Base-by-base conservation (phyloP, 2,113 vertebrate species). In the Furnarius figulus region DNA sequence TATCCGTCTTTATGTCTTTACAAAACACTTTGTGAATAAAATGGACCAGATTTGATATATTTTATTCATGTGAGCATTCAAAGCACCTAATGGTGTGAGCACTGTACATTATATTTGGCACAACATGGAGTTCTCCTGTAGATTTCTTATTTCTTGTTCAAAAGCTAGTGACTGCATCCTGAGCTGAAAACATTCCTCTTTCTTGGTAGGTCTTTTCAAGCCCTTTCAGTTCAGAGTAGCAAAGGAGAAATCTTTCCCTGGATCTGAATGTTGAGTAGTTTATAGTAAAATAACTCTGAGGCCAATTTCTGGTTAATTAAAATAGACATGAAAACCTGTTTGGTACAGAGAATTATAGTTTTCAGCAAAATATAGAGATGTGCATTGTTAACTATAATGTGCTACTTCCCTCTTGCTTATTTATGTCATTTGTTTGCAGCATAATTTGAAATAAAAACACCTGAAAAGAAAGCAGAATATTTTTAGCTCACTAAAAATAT, bases 391-490 rank as follows among this genome's bases (percentile, higher is more conserved):
- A 76, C 83, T 85, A 22, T 82, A 39, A 67, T 25, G 73, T 61
- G 20, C 65, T 89, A 4, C 39, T 96, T 92, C 39, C 14, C 44
- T 93, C 73, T 85, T 88, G 72, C 42, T 94, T 90, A 65, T 94
- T 96, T 89, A 39, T 93, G 58, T 75, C 25, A 58, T 90, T 84
- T 93, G 10, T 28, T 58, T 71, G 74, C 88, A 89, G 62, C 55
- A 63, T 92, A 87, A 92, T 90, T 93, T 78, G 86, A 90, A 95
- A 85, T 53, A 93, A 96, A 93, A 96, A 53, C 96, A 95, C 86
- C 90, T 97, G 90, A 80, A 92, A 95, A 89, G 80, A 95, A 94
- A 88, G 27, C 20, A 84, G 75, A 85, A 23, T 89, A 89, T 90
- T 94, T 95, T 96, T 95, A 96, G 61, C 79, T 93, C 83, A 81